phyloP scores from a whole-genome alignment of 2,113 vertebrate genomes.

The Pseudorasbora parva region DNA sequence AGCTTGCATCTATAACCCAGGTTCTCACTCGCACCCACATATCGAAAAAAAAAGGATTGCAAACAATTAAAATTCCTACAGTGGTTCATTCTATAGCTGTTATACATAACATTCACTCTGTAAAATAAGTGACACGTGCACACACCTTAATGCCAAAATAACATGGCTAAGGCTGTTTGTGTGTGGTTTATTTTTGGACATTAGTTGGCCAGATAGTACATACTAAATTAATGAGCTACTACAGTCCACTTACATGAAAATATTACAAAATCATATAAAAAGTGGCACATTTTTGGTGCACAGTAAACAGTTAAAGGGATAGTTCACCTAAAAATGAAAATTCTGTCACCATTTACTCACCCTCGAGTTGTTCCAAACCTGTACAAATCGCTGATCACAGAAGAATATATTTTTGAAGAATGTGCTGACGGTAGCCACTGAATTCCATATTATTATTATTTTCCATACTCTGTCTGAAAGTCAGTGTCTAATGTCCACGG shows the following conservation, averaged over 20 bases:
- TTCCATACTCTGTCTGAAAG: no score
- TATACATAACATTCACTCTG: no score
- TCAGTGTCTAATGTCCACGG: no score
- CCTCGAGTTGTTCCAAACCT: no score
- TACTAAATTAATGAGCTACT: background rate
- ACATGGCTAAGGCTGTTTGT: background rate
- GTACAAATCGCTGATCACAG: no score
- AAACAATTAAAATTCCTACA: background rate
- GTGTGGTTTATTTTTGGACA: no score
- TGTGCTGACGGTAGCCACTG: no score
- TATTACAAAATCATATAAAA: background rate
- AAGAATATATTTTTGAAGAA: no score
- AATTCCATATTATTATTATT: no score
- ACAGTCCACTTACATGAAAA: background rate
- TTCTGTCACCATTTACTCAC: no score
- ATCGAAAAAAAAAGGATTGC: background rate
- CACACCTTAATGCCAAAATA: background rate
- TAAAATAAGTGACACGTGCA: no score
- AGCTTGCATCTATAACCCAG: background rate
- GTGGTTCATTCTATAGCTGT: background rate
- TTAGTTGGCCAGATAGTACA: background rate
- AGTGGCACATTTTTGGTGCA: background rate
- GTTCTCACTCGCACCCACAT: background rate
- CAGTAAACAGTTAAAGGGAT: background rate
- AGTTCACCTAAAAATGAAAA: no score